Base-by-base conservation (phyloP, 2,888 invertebrate species). In the Drosophila paranaensis region DNA sequence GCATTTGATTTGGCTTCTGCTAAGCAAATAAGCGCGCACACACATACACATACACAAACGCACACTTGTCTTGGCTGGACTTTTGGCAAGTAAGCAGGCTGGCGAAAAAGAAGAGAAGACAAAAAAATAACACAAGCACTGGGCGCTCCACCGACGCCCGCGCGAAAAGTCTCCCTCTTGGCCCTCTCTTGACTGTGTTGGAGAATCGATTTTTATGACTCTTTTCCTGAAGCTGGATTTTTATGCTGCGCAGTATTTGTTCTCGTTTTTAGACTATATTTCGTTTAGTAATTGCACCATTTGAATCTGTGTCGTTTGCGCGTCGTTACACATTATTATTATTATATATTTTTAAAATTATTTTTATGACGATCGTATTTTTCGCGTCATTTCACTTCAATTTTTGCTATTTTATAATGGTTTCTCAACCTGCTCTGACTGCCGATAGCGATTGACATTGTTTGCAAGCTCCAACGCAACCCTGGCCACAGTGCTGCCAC, bases 121-220 rank as follows among this genome's bases (percentile, higher is more conserved):
- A 33, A 50, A 35, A 50, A 55, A 71, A 71, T n/a, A 43, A 42
- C 25, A 62, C 39, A 56, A 70, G 60, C 71, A 76, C 71, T 64
- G 77, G 65, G 70, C 67, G 83, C 77, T 80, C 77, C 80, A 76
- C 70, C 71, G 68, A 82, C 83, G 86, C 90, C 84, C 90, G 90
- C 81, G 78, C 78, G 77, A 81, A 89, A 82, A 71, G 67, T 85
- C 65, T 68, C 77, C 54, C 79, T 61, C 42, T 53, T 74, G 68
- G 62, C 63, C 77, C 37, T 6, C 11, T 50, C 50, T 50, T 14
- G 60, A 77, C 74, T 78, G 70, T 77, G 79, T 81, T 81, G 85
- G 79, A 88, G 91, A 91, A 90, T 90, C 90, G 90, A 90, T 90
- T 90, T 90, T 90, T 90, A 85, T 85, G 74, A 86, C 85, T 88